Percentiles rank a stretch among this genome's conserved stretches.
Evolutionary conservation across 2,113 vertebrate species (phyloP).

Genomic region (Microcebus ravelobensis): DNA sequence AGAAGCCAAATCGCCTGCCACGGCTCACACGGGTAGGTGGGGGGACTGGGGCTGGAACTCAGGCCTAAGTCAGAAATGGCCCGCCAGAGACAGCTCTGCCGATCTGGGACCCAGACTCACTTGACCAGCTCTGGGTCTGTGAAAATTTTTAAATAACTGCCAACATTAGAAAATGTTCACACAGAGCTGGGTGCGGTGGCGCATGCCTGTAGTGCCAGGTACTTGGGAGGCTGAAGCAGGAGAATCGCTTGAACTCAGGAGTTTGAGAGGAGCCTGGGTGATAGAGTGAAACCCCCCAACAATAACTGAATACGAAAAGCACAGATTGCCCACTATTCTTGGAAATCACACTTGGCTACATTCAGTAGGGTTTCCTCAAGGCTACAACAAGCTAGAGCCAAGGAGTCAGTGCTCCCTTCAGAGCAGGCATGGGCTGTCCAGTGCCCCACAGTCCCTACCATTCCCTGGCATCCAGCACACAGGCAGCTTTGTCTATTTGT

Average conservation of each 20-base stretch:
- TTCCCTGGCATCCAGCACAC: neutral
- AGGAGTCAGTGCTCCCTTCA: neutral
- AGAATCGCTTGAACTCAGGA: too few species aligned
- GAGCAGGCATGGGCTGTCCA: neutral
- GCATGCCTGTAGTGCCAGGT: too few species aligned
- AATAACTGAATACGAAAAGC: neutral
- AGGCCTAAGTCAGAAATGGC: neutral
- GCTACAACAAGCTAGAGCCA: neutral
- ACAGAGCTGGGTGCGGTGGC: too few species aligned
- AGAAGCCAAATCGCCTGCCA: neutral
- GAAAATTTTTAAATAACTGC: neutral
- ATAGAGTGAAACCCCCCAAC: too few species aligned
- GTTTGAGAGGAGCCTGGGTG: too few species aligned
- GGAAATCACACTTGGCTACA: conserved; percentile 2
- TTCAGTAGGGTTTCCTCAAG: neutral
- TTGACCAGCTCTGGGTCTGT: neutral
- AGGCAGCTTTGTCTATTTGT: neutral
- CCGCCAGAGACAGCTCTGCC: neutral
- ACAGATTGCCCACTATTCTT: neutral
- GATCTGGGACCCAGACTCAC: neutral
- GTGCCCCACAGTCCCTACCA: neutral
- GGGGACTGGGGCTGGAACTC: neutral
- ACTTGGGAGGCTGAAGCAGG: too few species aligned
- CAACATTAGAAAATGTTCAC: neutral
- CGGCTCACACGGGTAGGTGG: neutral